These are phyloP conservation scores for Myioborus miniatus DNA, from an alignment of 2,797 vertebrate genomes.

Conservation along the genomic window DNA sequence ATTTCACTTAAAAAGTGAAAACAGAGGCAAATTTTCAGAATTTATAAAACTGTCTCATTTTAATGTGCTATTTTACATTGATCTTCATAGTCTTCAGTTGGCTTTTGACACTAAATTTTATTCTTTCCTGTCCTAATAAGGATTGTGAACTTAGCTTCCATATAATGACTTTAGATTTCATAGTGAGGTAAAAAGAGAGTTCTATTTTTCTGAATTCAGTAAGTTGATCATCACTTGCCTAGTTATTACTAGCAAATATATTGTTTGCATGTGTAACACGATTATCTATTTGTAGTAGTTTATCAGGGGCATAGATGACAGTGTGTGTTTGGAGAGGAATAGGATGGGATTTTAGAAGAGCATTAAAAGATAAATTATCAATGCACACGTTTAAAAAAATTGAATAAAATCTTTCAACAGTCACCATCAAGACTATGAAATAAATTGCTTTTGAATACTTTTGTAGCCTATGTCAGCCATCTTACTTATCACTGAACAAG, in stretches of 20 bases:
- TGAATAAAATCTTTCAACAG: slow-evolving; percentile 74
- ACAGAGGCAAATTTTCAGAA: not conserved
- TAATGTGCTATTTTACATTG: not conserved
- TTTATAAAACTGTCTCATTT: not conserved
- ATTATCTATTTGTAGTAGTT: slow-evolving; percentile 28
- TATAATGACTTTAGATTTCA: not conserved
- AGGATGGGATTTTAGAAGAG: not conserved
- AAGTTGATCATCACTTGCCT: not conserved
- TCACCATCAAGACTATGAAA: slow-evolving; percentile 77
- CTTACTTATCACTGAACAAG: slow-evolving; percentile 85
- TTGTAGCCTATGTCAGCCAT: slow-evolving; percentile 84
- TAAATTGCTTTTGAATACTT: slow-evolving; percentile 85
- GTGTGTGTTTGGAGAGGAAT: not conserved
- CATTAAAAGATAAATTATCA: slow-evolving; percentile 55
- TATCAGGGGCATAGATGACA: not conserved
- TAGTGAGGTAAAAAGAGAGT: not conserved
- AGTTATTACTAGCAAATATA: not conserved
- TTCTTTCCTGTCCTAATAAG: not conserved
- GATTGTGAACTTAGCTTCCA: not conserved
- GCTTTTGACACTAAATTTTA: not conserved
- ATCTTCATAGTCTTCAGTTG: not conserved
- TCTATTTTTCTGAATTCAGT: not conserved
- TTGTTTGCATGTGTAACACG: not conserved
- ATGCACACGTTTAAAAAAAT: slow-evolving; percentile 60
- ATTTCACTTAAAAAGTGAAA: not conserved